Base-by-base conservation (phyloP, 2,888 invertebrate species). In the Neuroscelio doddi region DNA sequence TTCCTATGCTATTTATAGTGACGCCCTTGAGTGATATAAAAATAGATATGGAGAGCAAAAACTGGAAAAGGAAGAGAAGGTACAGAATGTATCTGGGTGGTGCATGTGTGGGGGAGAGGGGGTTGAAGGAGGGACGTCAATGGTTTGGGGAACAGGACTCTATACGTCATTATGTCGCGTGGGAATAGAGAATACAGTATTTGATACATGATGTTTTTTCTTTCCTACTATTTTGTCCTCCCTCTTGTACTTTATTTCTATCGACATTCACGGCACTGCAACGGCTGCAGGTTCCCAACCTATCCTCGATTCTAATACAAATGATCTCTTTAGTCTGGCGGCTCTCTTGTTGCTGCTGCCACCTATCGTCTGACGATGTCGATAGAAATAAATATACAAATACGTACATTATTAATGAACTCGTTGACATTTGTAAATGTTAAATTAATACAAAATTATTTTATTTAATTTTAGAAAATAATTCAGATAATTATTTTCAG, bases 131-230 rank as follows among this genome's bases (percentile, higher is more conserved):
- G 52, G 52, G 44, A 47, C 57, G 15, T 38, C 26, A 24, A 30
- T 46, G 50, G 34, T 45, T 41, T 45, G 14, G 21, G 46, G 38
- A 34, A 29, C 27, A 26, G 57, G 14, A 30, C 53, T 50, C 58
- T 57, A 64, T 64, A 55, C 46, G 52, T 64, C 61, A 68, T 72
- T 71, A 64, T 68, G 68, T 72, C 70, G 69, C 65, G 66, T 72
- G 69, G 69, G 70, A 70, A 72, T 65, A 67, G 24, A 46, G 64
- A 55, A 51, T 55, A 46, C 47, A 30, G 49, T 16, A 44, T 64
- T 61, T 55, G 57, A 62, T 58, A 34, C 58, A 63, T 41, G 26
- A 26, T 34, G 38, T 64, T 57, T 64, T 47, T 57, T 38, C 38
- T 41, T 34, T 36, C 29, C 47, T n/a, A 46, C 32, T 49, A 65